Evolutionary conservation across 2,888 invertebrate genomes (phyloP), one percentile per base, ranked within the genome.

Genomic region (Amiota communis): DNA sequence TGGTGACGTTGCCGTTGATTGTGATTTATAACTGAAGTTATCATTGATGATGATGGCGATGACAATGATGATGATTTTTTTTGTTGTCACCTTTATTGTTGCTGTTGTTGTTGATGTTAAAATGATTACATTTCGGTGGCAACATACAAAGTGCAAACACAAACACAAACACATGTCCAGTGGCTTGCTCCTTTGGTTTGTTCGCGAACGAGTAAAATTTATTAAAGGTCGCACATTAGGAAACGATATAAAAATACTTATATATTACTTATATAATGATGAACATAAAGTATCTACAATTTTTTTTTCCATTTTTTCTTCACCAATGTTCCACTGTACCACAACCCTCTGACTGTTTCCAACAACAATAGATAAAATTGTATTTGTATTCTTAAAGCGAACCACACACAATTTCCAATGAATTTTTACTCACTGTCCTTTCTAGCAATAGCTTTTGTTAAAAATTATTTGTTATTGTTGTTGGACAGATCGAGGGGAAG

Each of bases 1-100:
- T n/a, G 64, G 46, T 23, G 15, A 46, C 36, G 47, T 47, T 15
- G 74, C 73, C 73, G 75, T 70, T 80, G 73, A 75, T 84, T 81
- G 76, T 85, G 83, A 85, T 84, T 84, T 85, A 84, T 85, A 84
- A 82, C 84, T 83, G 80, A 77, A 82, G 80, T 84, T 81, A 84
- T 81, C 75, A 36, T 4, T 36, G 36, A 36, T 36, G 36, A 36
- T 36, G 36, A 36, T 36, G 36, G 77, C 71, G 75, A 73, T 76
- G 77, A 51, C 49, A 3, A 23, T 23, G 71, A 77, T 76, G 76
- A n/a, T n/a, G n/a, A n/a, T n/a, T n/a, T n/a, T 76, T 20, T 8
- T 15, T 36, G 36, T 36, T 59, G 59, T 51, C 15, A 57, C 11
- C 36, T 36, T 36, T 36, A 36, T 36, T 75, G 74, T 77, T 49